Evolutionary conservation across 2,797 vertebrate genomes (phyloP).

Genomic region (Apodemus agrarius): DNA sequence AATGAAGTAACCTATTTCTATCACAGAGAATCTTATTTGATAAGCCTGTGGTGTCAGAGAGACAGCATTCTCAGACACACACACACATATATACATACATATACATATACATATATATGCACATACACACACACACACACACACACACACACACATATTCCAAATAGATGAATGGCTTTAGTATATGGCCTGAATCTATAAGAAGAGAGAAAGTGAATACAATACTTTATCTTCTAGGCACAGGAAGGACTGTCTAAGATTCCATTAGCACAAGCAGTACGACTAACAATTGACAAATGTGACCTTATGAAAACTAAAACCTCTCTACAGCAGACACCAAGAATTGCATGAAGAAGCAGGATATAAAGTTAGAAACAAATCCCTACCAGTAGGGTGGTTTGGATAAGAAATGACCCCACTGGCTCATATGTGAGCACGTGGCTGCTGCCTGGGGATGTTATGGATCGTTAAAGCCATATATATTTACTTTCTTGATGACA

Average conservation of each 20-base stretch:
- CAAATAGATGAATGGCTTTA: not conserved
- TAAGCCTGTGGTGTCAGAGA: not conserved
- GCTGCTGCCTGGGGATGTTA: not conserved
- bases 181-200: not conserved
- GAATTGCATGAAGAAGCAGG: not conserved
- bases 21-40: not conserved
- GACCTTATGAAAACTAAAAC: not conserved
- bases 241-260: not conserved
- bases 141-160: fast-evolving
- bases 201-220: not conserved
- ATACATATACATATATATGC: no score
- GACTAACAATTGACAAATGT: not conserved
- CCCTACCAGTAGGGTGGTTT: not conserved
- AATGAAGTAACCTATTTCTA: not conserved
- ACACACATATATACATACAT: no score
- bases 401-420: not conserved
- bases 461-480: not conserved
- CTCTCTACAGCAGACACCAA: not conserved
- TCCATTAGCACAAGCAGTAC: not conserved
- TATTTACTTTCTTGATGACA: no score
- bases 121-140: no score
- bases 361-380: not conserved
- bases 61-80: not conserved
- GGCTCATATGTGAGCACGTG: not conserved
- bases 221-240: not conserved